Base-by-base conservation (phyloP, 2,888 invertebrate genomes). In the Erebia ligea region DNA sequence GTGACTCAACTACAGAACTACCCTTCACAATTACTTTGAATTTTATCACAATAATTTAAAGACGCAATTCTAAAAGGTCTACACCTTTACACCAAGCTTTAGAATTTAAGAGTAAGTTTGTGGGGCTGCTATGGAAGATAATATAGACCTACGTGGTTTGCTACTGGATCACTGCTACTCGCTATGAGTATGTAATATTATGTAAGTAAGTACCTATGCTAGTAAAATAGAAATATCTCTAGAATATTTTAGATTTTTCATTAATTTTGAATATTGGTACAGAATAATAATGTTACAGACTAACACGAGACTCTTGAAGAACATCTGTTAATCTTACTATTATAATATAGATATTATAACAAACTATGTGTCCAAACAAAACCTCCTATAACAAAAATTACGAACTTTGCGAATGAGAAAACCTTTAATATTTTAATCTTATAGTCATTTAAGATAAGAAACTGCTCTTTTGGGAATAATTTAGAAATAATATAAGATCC, bases 1-100 rank as follows among this genome's bases (percentile, higher is more conserved):
- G 68, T 84, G 86, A 86, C 80, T 85, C 82, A 86, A 74, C 75
- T 75, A 66, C 72, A n/a, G 65, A 73, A 61, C 58, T 48, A 45
- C 61, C 61, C 5, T 54, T 57, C 2, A 15, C 48, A 17, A 64
- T n/a, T n/a, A n/a, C 67, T 56, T 25, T 68, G 61, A 42, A 21
- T 50, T 56, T 68, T 75, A 75, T 56, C 10, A 0, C 9, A 5
- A 2, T 21, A 3, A 1, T 1, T 50, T 68, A 67, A 57, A 63
- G 48, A 17, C 42, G 59, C 58, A 42, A 63, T 50, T 71, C 10
- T 15, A 57, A 25, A 63, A 68, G 63, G 50, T 34, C 9, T 19
- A n/a, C 19, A 68, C 13, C 59, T 17, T 63, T n/a, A n/a, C n/a
- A n/a, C n/a, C n/a, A n/a, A n/a, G n/a, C 66, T 61, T 73, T 65